Conservation (phyloP, 1,140 invertebrate genomes). For the Atta cephalotes region DNA sequence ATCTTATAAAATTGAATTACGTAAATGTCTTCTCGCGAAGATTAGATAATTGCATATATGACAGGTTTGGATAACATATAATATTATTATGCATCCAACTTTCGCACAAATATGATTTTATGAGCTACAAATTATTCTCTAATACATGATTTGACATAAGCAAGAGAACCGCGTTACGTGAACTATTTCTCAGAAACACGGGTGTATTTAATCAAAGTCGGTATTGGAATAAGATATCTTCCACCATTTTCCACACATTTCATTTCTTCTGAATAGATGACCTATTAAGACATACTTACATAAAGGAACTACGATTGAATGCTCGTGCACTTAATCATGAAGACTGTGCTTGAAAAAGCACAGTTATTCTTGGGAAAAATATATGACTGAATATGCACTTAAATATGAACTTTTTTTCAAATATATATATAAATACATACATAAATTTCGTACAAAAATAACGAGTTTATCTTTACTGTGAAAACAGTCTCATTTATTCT, state of each 20-base stretch:
- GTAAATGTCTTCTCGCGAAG: background rate
- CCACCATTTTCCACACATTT: conserved; percentile 1
- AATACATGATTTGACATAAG: background rate
- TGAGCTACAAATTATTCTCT: conserved; percentile 10
- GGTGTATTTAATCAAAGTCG: background rate
- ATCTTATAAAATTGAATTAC: background rate
- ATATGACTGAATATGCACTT: conserved; percentile 13
- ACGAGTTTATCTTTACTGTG: background rate
- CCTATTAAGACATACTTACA: conserved; percentile 5
- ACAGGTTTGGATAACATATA: background rate
- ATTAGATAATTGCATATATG: background rate
- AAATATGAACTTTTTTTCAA: background rate
- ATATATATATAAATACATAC: background rate
- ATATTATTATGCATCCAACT: background rate
- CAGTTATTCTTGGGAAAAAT: background rate
- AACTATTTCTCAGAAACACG: background rate
- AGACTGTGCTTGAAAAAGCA: background rate
- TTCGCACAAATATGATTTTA: conserved; percentile 14
- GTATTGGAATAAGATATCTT: background rate
- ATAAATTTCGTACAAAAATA: background rate
- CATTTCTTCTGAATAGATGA: background rate
- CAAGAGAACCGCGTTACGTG: conserved; percentile 21
- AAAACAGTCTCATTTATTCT: background rate
- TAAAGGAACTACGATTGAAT: conserved; percentile 10
- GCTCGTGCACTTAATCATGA: conserved; percentile 1